Percentiles rank a stretch among this genome's conserved stretches.
Evolutionary conservation across 2,797 vertebrate species (phyloP).

Genomic region (Jordanella pulchra): DNA sequence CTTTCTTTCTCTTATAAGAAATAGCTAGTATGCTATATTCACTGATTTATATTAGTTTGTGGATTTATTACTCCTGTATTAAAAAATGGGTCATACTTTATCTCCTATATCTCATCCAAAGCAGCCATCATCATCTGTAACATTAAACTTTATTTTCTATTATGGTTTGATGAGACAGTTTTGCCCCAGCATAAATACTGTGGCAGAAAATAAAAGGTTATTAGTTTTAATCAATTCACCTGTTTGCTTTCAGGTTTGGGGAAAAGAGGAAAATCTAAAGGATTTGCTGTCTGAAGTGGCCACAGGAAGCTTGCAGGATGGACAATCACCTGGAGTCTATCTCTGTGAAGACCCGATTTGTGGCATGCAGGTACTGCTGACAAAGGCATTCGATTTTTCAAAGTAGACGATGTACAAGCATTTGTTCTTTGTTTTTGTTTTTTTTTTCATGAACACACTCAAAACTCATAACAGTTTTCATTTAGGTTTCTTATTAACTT

Average conservation of each 20-base stretch:
- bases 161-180: background rate
- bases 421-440: conserved; percentile 4
- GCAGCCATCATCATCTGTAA: no score
- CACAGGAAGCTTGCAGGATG: conserved; percentile 94
- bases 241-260: conserved; percentile 83
- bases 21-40: no score
- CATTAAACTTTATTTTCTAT: background rate
- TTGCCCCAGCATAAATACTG: background rate
- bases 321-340: conserved; percentile 97
- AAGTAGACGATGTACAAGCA: background rate
- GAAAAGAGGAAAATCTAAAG: conserved; percentile 95
- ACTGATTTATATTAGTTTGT: no score
- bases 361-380: conserved; percentile 90
- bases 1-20: no score
- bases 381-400: conserved; percentile 9
- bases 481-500: conserved; percentile 21
- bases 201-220: conserved; percentile 7
- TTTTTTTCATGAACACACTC: conserved; percentile 14
- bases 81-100: no score
- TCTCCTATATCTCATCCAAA: no score
- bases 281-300: conserved; percentile 95
- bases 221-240: background rate
- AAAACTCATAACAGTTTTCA: conserved; percentile 22
- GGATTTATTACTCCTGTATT: no score
- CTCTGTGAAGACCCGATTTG: conserved; percentile 98